Evolutionary conservation across 2,113 vertebrate genomes (phyloP), one percentile per base, ranked within the genome.

Genomic region (Charadrius vociferus): DNA sequence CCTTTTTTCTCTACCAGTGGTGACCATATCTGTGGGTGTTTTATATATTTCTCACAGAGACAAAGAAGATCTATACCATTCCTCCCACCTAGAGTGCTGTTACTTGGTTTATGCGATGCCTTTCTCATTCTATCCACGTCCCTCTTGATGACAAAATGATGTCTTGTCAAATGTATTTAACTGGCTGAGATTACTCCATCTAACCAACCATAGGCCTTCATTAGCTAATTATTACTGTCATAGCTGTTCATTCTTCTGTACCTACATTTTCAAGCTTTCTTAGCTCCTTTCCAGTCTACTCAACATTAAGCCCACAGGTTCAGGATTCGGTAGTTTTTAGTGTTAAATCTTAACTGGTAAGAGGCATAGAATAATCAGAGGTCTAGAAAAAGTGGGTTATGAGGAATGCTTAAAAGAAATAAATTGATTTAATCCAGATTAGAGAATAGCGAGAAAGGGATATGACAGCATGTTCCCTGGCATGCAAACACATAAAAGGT

Each of bases 1-100:
- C 10, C 14, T 52, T 68, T 49, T 62, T 43, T 45, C 22, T 71
- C 37, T 32, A 36, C 19, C 49, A 24, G 8, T 6, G 18, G 19
- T 41, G 36, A 58, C 1, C 2, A 14, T 16, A 14, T 49, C 58
- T 78, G 36, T 36, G 17, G 3, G 9, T 34, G 8, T 29, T 36
- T 36, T 61, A 16, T 11, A 1, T n/a, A 34, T 30, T 52, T 65
- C 68, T 70, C 41, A 41, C 16, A 43, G 16, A 79, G 36, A 47
- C 5, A 32, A 37, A 83, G 26, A 77, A 14, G 30, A 41, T 30
- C 29, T 7, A 0, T 3, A 6, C 9, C 1, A 0, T 22, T 85
- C 12, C 23, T 79, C 39, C 39, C 26, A 82, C 14, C 53, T 27
- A 32, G 12, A 19, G 29, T 59, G 49, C 17, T 1, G 0, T 53